Conservation (phyloP, 2,113 vertebrate species). For the Oxygymnocypris stewartii region DNA sequence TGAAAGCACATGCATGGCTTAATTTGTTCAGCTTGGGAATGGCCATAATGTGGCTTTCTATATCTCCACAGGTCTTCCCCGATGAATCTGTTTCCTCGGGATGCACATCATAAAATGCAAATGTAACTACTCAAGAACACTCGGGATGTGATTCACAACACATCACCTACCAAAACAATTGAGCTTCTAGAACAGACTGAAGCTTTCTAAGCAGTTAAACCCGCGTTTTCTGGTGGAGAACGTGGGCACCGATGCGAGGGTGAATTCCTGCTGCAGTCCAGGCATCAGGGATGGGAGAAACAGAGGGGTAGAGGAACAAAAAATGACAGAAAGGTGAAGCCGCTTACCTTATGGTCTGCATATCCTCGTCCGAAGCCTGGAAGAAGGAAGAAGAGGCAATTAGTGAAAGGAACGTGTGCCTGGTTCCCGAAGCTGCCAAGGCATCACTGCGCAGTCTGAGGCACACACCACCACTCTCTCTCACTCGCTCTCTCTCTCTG, state of each 20-base stretch:
- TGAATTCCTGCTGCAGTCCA: conserved; percentile 22
- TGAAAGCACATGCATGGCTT: neutral
- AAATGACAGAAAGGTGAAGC: conserved; percentile 19
- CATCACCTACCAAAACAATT: neutral
- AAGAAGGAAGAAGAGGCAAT: conserved; percentile 63
- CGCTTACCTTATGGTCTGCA: conserved; percentile 73
- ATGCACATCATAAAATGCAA: neutral
- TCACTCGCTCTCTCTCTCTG: conserved; percentile 35
- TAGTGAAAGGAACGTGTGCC: conserved; percentile 51
- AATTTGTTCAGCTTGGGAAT: neutral
- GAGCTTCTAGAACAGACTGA: neutral
- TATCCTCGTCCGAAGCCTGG: conserved; percentile 68
- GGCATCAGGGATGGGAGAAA: conserved; percentile 30
- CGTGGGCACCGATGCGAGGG: neutral
- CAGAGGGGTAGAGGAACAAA: conserved; percentile 41
- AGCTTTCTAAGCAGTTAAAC: neutral
- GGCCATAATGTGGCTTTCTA: neutral
- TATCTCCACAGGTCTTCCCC: neutral
- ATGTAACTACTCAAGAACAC: neutral
- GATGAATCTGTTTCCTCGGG: neutral
- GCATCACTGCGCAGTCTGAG: conserved; percentile 47
- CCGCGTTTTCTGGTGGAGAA: neutral
- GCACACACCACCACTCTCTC: conserved; percentile 28
- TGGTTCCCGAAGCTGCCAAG: conserved; percentile 21
- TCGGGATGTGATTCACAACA: neutral